These are phyloP conservation scores for Strix occidentalis DNA, from an alignment of 2,797 vertebrate genomes.

Conservation along the genomic window DNA sequence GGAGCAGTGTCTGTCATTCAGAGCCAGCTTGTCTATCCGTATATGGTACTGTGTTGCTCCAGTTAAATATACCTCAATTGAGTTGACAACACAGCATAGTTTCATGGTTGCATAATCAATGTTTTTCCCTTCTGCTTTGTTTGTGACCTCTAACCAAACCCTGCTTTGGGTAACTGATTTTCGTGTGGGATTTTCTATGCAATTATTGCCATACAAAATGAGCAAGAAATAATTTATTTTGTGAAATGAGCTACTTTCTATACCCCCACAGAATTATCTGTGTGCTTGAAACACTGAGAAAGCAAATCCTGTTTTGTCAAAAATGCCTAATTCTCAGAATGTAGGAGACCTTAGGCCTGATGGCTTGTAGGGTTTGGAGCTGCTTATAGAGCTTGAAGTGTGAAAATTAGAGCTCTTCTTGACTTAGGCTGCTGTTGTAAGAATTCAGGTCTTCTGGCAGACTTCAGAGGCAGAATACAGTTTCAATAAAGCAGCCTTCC, in stretches of 20 bases:
- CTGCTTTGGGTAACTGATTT: conserved; percentile 36
- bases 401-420: conserved; percentile 23
- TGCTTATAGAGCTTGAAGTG: conserved; percentile 17
- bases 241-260: background rate
- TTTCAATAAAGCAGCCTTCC: conserved; percentile 10
- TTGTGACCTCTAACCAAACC: conserved; percentile 49
- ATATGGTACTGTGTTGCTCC: conserved; percentile 55
- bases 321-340: background rate
- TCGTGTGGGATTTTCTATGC: background rate
- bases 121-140: conserved; percentile 42
- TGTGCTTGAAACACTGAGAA: background rate
- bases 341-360: background rate
- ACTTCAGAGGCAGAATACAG: background rate
- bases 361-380: background rate
- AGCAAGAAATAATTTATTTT: background rate
- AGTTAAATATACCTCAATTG: conserved; percentile 58
- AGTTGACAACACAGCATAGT: conserved; percentile 53
- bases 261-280: background rate
- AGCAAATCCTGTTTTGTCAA: background rate
- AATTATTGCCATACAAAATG: background rate
- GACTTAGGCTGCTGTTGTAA: background rate
- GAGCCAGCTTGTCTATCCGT: conserved; percentile 33
- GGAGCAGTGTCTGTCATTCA: background rate
- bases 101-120: conserved; percentile 49
- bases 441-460: background rate